Evolutionary conservation across 92 coral and sea anemone genomes (phyloP), one percentile per base, ranked within the genome.

Genomic region (Nematostella vectensis): DNA sequence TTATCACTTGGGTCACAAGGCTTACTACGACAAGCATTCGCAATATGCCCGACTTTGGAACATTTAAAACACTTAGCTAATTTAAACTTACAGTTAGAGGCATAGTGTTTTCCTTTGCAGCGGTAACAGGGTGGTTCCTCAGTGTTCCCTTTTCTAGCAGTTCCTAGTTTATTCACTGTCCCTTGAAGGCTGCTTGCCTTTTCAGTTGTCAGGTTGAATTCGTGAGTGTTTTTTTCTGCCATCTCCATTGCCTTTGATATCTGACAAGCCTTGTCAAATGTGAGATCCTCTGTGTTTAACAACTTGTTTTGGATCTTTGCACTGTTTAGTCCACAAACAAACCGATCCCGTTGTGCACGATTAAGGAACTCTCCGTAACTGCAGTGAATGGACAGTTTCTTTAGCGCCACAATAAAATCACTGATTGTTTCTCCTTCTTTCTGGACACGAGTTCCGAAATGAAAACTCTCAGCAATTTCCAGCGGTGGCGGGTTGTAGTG

Each of bases 241-340:
- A 78, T 77, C 63, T 83, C 93, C 81, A 67, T 60, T 12, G 74
- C 22, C 25, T 58, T 58, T 0, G 83, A 75, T 15, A 71, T 67
- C 12, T 72, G 54, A 47, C 65, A 64, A 15, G 76, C 77, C 36
- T 36, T 17, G 13, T 79, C 67, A 31, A 80, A 73, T 15, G 68
- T 80, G 2, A 68, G 74, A 11, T 72, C 70, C 3, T 17, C 63
- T 0, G 47, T 50, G 44, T 37, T 59, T 49, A 81, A 30, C 15
- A 70, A 47, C 25, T 69, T 68, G n/a, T 74, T 80, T 44, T 80
- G 77, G 22, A 67, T 80, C 31, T 59, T 61, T 10, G n/a, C 27
- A 25, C 68, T 57, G 66, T 25, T 54, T 19, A 68, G 54, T 0
- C 87, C 87, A 57, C 81, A 74, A 0, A 80, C 81, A 11, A 80